A percentile compares a stretch with the other conserved stretches of the same genome.
Evolutionary conservation across 2,797 vertebrate species (phyloP).

Genomic region (Triplophysa yarkandensis): DNA sequence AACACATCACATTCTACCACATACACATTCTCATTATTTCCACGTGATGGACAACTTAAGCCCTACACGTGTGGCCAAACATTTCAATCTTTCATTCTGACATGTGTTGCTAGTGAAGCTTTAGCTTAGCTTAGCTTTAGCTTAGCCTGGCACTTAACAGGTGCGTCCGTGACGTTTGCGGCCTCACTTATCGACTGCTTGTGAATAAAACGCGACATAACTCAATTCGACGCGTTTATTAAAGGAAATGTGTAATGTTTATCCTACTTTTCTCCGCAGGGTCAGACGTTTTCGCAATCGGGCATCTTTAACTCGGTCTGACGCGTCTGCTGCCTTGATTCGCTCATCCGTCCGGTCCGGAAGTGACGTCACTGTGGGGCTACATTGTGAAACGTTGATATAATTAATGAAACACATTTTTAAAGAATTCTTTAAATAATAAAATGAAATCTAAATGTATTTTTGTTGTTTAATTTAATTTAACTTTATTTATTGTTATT

Average conservation of each 20-base stretch:
- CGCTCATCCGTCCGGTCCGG: not conserved
- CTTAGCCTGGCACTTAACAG: constrained; percentile 33
- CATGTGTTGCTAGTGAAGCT: not conserved
- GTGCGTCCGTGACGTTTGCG: constrained; percentile 9
- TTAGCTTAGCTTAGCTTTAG: constrained; percentile 6
- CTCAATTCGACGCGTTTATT: not conserved
- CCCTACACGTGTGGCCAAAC: not conserved
- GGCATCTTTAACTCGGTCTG: constrained; percentile 9
- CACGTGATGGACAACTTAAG: not conserved
- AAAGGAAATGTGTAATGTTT: not conserved
- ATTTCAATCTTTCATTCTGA: not conserved
- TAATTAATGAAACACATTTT: no score
- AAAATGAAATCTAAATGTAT: no score
- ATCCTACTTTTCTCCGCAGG: constrained; percentile 33
- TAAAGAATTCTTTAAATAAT: no score
- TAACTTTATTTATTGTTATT: no score
- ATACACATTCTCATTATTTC: not conserved
- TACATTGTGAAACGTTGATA: not conserved
- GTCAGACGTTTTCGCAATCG: constrained; percentile 15
- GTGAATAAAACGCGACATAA: not conserved
- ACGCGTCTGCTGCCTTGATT: constrained; percentile 26
- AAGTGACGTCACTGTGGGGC: not conserved
- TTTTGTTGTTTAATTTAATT: no score
- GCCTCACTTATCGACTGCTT: not conserved
- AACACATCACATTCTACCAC: not conserved